Percentiles rank a stretch among this genome's conserved stretches.
Conservation (phyloP, 2,113 vertebrate genomes). For the Oriolus oriolus region DNA sequence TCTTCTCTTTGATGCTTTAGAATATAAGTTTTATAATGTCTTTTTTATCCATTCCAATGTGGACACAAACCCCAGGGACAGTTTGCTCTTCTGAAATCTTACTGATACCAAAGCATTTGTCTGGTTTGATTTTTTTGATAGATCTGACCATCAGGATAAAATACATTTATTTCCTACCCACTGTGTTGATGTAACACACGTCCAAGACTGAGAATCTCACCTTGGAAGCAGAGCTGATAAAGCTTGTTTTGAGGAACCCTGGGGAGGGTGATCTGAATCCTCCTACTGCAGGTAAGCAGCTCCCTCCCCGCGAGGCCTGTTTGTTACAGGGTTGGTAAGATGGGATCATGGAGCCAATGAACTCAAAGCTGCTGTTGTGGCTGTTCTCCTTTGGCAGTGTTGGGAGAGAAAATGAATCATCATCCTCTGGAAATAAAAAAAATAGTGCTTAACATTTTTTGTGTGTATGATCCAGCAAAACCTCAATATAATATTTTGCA, state of each 20-base stretch:
- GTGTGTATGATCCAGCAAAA: background rate
- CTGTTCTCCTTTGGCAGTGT: constrained; percentile 87
- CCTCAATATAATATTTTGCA: background rate
- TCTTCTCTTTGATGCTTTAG: background rate
- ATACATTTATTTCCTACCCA: background rate
- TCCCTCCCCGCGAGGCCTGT: constrained; percentile 69
- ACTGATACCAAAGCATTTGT: background rate
- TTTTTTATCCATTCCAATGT: background rate
- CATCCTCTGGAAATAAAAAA: constrained; percentile 78
- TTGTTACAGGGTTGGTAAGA: constrained; percentile 91
- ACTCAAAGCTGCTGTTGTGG: constrained; percentile 96
- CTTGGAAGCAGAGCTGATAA: constrained; percentile 92
- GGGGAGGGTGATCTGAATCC: constrained; percentile 92
- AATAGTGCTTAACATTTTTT: background rate
- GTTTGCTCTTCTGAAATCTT: background rate
- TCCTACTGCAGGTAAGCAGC: constrained; percentile 43
- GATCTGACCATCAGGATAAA: background rate
- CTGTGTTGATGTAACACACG: rapidly evolving
- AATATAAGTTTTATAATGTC: background rate
- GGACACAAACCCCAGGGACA: background rate
- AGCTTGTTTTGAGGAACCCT: constrained; percentile 86
- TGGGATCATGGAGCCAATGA: constrained; percentile 90
- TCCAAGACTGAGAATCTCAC: constrained; percentile 55
- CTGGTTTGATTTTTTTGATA: background rate
- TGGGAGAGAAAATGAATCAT: constrained; percentile 82